Percentiles rank a stretch among this genome's conserved stretches.
phyloP scores from a whole-genome alignment of 2,797 vertebrate species.

The Rhinichthys osculus region DNA sequence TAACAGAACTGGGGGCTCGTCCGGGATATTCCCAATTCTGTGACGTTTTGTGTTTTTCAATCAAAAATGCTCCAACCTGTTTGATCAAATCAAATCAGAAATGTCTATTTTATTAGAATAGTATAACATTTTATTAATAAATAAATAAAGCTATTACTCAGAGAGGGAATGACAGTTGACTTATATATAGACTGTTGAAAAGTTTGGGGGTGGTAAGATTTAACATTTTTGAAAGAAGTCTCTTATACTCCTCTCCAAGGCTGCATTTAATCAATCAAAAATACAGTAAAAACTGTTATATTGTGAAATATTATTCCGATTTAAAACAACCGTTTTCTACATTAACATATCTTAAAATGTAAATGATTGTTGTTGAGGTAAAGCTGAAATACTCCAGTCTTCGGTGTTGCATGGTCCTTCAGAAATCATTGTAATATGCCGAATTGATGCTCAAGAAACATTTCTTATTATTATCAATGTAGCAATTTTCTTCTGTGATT shows the following conservation, averaged over 20 bases:
- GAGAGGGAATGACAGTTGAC: not conserved
- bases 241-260: not conserved
- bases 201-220: not conserved
- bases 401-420: not conserved
- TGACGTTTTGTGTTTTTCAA: not conserved
- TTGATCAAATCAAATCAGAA: not conserved
- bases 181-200: not conserved
- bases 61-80: not conserved
- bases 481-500: conserved; percentile 7
- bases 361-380: not conserved
- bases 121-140: not conserved
- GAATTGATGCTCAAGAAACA: not conserved
- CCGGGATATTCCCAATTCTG: not conserved
- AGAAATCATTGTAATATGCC: not conserved
- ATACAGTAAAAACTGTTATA: not conserved
- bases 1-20: no score
- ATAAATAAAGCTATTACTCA: not conserved
- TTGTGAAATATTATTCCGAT: not conserved
- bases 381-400: not conserved
- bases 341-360: not conserved
- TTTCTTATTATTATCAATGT: not conserved
- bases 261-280: not conserved
- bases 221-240: not conserved
- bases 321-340: not conserved
- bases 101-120: not conserved